Evolutionary conservation across 2,113 vertebrate species (phyloP).

Genomic region (Zapornia atra): DNA sequence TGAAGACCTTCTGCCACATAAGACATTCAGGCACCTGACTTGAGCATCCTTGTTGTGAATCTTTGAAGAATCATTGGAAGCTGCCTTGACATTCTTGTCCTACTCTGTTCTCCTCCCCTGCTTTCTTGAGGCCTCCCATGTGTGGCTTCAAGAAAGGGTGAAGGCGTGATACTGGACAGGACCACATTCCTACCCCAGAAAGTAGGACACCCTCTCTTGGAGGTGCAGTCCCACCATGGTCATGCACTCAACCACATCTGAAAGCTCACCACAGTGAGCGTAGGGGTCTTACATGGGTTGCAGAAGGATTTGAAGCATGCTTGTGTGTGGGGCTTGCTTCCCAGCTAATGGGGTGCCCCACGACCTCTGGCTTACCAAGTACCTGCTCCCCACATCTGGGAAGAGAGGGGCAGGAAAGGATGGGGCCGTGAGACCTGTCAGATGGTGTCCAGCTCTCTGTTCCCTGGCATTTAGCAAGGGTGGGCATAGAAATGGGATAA

Average conservation of each 20-base stretch:
- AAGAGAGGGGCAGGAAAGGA: neutral
- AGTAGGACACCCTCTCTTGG: neutral
- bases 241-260: neutral
- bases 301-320: neutral
- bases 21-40: neutral
- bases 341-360: neutral
- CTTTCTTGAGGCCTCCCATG: neutral
- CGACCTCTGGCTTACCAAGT: neutral
- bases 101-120: neutral
- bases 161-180: neutral
- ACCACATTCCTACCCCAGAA: neutral
- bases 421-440: accelerated
- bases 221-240: neutral
- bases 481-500: neutral
- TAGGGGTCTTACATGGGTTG: neutral
- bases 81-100: neutral
- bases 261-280: neutral
- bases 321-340: neutral
- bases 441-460: neutral
- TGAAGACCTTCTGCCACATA: neutral
- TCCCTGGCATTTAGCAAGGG: neutral
- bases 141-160: neutral
- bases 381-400: accelerated
- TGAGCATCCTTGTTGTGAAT: neutral
- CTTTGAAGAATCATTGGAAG: neutral